A percentile compares a stretch with the other conserved stretches of the same genome.
Evolutionary conservation across 53 echinoderm and acorn worm species (phyloP).

Genomic region (Temnopleurus reevesii): DNA sequence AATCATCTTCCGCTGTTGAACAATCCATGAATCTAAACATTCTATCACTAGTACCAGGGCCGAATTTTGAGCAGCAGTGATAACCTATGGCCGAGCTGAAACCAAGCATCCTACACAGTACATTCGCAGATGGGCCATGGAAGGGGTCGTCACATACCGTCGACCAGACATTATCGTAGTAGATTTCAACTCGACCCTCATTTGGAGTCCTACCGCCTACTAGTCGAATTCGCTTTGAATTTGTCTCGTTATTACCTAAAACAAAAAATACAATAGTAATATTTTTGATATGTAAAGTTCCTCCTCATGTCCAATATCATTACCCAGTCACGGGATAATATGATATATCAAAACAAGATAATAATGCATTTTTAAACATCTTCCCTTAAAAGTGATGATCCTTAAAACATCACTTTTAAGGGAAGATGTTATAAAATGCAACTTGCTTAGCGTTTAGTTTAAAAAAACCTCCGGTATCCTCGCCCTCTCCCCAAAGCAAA

Average conservation of each 20-base stretch:
- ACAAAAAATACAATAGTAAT: no score
- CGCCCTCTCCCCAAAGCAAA: no score
- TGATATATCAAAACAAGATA: no score
- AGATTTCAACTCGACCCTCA: constrained; percentile 9
- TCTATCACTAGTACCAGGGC: background rate
- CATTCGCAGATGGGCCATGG: background rate
- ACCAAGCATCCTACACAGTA: constrained; percentile 7
- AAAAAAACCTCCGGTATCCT: no score
- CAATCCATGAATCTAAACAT: background rate
- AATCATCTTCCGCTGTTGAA: background rate
- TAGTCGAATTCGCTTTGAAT: background rate
- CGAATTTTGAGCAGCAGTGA: constrained; percentile 8
- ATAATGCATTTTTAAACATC: no score
- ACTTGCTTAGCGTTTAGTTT: no score
- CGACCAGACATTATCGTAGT: background rate
- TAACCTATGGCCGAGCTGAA: background rate
- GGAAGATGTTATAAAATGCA: no score
- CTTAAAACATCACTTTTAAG: no score
- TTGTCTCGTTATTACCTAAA: background rate
- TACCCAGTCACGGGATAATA: no score
- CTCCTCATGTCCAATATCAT: no score
- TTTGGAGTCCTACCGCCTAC: background rate
- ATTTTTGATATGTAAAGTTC: no score
- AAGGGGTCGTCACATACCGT: background rate
- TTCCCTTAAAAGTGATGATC: no score